Percentiles rank a stretch among this genome's conserved stretches.
phyloP scores from a whole-genome alignment of 1,140 invertebrate species.

The Hypothenemus hampei region DNA sequence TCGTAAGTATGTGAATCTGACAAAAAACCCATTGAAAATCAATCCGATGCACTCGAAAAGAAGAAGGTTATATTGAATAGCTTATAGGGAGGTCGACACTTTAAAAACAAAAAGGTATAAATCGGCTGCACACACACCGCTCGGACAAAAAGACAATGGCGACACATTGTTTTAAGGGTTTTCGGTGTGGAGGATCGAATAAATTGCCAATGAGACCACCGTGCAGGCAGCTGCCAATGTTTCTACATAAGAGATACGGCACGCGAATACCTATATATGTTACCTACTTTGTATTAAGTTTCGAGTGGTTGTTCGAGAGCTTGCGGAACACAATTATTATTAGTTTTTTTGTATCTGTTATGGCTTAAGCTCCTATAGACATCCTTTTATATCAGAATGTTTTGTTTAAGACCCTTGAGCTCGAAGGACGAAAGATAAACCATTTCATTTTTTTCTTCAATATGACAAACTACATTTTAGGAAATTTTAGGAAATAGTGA shows the following conservation, averaged over 20 bases:
- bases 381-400: no score
- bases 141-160: slow-evolving; percentile 20
- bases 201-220: slow-evolving; percentile 29
- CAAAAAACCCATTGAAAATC: slow-evolving; percentile 20
- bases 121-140: slow-evolving; percentile 29
- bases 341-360: not conserved
- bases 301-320: slow-evolving; percentile 12
- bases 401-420: no score
- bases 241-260: slow-evolving; percentile 30
- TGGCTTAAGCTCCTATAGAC: no score
- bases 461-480: no score
- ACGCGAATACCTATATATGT: slow-evolving; percentile 29
- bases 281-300: slow-evolving; percentile 26
- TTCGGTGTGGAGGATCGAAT: slow-evolving; percentile 25
- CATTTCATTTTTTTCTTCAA: no score
- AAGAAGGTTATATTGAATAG: no score
- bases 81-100: slow-evolving; percentile 29
- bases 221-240: slow-evolving; percentile 26
- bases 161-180: slow-evolving; percentile 33
- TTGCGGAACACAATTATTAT: not conserved
- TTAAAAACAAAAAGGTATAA: slow-evolving; percentile 32
- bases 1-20: not conserved
- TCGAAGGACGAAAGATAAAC: no score
- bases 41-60: slow-evolving; percentile 21
- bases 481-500: no score